A percentile compares a stretch with the other conserved stretches of the same genome.
These are phyloP conservation scores for Enchytraeus crypticus DNA, from an alignment of 2,888 invertebrate species.

Conservation along the genomic window DNA sequence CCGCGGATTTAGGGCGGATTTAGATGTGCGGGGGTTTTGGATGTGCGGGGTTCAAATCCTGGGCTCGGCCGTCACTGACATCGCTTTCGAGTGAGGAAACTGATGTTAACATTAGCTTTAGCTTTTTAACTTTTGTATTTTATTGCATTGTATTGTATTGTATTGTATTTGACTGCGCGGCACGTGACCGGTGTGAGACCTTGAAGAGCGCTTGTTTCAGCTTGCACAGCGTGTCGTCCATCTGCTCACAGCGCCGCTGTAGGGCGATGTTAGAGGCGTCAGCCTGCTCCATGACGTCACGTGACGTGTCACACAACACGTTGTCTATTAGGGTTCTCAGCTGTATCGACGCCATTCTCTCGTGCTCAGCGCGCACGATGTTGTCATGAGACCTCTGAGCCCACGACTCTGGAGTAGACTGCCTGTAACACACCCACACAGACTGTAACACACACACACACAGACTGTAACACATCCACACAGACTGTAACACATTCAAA, in stretches of 20 bases:
- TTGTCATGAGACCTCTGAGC: conserved; percentile 72
- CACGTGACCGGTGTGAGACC: no score
- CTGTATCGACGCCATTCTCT: conserved; percentile 65
- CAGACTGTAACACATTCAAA: no score
- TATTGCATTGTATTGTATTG: no score
- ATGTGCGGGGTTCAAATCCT: no score
- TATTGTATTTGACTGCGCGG: no score
- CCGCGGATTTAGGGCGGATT: no score
- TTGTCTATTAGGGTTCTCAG: conserved; percentile 63
- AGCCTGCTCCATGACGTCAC: conserved; percentile 73
- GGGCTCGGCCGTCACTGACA: no score
- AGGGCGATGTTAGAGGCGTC: conserved; percentile 70
- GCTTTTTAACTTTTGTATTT: no score
- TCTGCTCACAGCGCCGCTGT: conserved; percentile 63
- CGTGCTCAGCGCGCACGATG: conserved; percentile 65
- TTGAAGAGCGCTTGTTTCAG: conserved; percentile 62
- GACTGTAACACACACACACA: background rate
- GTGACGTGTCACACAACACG: conserved; percentile 65
- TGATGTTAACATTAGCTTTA: no score
- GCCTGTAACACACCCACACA: conserved; percentile 51
- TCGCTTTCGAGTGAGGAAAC: no score
- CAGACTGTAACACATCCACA: background rate
- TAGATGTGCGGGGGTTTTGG: no score
- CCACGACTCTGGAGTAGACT: conserved; percentile 77
- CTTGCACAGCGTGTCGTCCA: conserved; percentile 47